Evolutionary conservation across 2,113 vertebrate genomes (phyloP), one percentile per base, ranked within the genome.

Genomic region (Puma concolor): DNA sequence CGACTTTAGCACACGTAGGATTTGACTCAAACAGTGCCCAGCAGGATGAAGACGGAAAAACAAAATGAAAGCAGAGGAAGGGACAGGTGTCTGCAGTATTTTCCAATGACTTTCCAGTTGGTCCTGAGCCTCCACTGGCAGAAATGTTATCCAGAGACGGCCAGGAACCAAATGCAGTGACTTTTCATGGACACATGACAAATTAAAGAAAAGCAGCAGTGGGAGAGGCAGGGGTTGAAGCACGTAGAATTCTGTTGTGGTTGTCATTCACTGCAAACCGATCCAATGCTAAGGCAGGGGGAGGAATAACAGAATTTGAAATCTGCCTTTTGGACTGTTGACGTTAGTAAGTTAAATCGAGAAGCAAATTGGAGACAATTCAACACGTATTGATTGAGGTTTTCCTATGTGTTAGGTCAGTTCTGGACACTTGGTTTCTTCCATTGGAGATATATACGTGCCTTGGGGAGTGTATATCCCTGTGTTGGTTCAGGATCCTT

Each of bases 321-420:
- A 91, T 72, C 50, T 82, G 41, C 79, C 76, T 38, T 85, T 5
- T 15, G 31, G 79, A 72, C 19, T 16, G 25, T 52, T 38, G 77
- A 48, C 8, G 12, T 77, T 27, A 63, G 31, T 63, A 81, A 81
- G 44, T 79, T 66, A 57, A 97, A 91, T 48, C 5, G 29, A 85
- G 81, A 96, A 93, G 41, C 57, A 91, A 88, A 69, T 86, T 97
- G 36, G 77, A 2, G 82, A 74, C n/a, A 7, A 81, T 25, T 80
- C 52, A 86, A 60, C 63, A 33, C 1, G 7, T 81, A 76, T 50
- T 48, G 48, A 76, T 48, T 76, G 52, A 54, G 38, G 48, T 19
- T 15, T 74, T 96, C 44, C 67, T 67, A 10, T 27, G 11, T 64
- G 50, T 69, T 2, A 10, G 21, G 25, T 84, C 15, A 38, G 23